Evolutionary conservation across 2,888 invertebrate genomes (phyloP), one percentile per base, ranked within the genome.

Genomic region (Thereva unica): DNA sequence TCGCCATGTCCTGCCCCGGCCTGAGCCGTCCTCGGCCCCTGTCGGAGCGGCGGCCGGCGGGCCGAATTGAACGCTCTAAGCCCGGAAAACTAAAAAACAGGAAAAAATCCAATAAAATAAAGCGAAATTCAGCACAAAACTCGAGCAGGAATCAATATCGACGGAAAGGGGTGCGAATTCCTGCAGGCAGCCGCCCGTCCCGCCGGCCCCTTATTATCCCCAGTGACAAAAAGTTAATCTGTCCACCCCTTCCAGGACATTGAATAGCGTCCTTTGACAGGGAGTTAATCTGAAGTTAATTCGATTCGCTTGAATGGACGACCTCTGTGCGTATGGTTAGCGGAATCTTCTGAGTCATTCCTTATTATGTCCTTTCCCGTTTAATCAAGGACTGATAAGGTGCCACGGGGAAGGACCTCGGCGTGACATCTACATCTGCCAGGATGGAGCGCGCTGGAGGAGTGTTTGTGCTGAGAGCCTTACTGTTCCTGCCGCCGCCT

Each of bases 241-340:
- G 61, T 50, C 61, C 61, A 61, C 61, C 61, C 61, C 50, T 61
- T 64, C 54, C 44, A 42, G 35, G 52, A 42, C 12, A 42, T 52
- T 64, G 64, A 64, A 64, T 64, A 37, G 64, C 53, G 42, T 63
- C 63, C 56, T 56, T 56, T 54, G 64, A 69, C 66, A 69, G 59
- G 55, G 53, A 59, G 64, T 69, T 69, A 69, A 69, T 69, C 69
- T 69, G 67, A 69, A 69, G 67, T 69, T 69, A 67, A 69, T 69
- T 69, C 69, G 67, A 67, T 69, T 64, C 67, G 69, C 52, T 52
- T 67, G 67, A 67, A 69, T 59, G 59, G 69, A 59, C 49, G 64
- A 12, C 66, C 55, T 56, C 50, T 45, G 45, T 54, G 53, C 53
- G 53, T 64, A 45, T 54, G 44, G 61, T 23, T 6, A 34, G 9